Conservation (phyloP, 2,888 invertebrate genomes). For the Plusia festucae region DNA sequence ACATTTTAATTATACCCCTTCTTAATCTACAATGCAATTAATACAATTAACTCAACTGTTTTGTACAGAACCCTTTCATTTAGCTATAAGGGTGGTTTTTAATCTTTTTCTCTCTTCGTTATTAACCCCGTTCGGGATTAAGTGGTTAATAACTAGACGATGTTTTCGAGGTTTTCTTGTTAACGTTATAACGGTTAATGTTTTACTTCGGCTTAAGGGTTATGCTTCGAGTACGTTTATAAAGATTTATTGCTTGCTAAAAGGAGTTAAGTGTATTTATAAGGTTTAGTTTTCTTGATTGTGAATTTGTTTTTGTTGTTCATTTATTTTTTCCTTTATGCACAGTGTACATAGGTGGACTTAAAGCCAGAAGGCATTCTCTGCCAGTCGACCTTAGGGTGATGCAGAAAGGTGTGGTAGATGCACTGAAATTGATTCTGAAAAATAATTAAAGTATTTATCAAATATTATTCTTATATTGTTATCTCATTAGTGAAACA, state of each 20-base stretch:
- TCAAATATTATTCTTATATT: too few relatives aligned
- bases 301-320: background rate
- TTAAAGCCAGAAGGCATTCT: too few relatives aligned
- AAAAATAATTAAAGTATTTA: too few relatives aligned
- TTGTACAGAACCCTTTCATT: conserved; percentile 39
- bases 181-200: conserved; percentile 40
- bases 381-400: too few relatives aligned
- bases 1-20: background rate
- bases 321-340: too few relatives aligned
- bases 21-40: conserved; percentile 42
- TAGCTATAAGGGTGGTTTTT: conserved; percentile 50
- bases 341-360: too few relatives aligned
- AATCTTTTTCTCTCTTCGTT: conserved; percentile 49
- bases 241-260: conserved; percentile 16
- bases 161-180: conserved; percentile 41
- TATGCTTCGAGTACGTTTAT: background rate
- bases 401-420: too few relatives aligned
- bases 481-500: background rate
- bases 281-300: conserved; percentile 1
- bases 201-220: conserved; percentile 28
- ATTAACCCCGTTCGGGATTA: conserved; percentile 48
- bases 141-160: conserved; percentile 51
- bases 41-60: conserved; percentile 46
- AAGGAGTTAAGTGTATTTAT: conserved; percentile 8
- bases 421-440: too few relatives aligned